Percentiles rank a stretch among this genome's conserved stretches.
Conservation (phyloP, 1,140 invertebrate genomes). For the Homarus americanus region DNA sequence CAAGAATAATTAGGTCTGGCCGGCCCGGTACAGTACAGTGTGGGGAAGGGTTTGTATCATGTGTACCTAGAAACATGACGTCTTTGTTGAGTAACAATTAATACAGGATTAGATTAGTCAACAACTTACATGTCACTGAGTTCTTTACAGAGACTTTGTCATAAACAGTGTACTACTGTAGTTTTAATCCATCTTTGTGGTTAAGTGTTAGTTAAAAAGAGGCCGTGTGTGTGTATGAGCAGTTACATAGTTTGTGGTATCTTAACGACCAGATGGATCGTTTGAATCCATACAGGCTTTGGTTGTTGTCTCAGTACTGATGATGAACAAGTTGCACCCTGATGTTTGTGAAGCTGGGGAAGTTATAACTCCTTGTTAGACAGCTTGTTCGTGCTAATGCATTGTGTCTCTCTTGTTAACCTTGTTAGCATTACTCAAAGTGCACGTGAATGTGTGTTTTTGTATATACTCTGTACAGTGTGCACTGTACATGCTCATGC, state of each 20-base stretch:
- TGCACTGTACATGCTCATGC: background rate
- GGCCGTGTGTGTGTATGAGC: background rate
- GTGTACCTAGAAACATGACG: no score
- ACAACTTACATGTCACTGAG: background rate
- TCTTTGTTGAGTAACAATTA: no score
- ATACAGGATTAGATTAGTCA: no score
- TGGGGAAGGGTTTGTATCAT: no score
- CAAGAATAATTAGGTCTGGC: no score
- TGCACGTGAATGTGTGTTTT: background rate
- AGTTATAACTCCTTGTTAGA: background rate
- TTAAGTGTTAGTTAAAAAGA: no score
- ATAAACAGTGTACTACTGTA: background rate
- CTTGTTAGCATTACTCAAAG: background rate
- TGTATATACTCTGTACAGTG: background rate
- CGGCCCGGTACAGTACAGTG: no score
- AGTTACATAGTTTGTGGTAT: conserved; percentile 25
- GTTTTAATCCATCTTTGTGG: background rate
- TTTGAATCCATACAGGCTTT: conserved; percentile 40
- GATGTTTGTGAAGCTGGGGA: conserved; percentile 56
- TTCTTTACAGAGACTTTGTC: background rate
- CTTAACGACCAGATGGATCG: background rate
- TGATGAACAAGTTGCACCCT: conserved; percentile 37
- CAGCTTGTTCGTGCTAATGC: background rate
- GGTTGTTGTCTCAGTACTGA: conserved; percentile 31
- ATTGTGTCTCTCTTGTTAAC: background rate